Base-by-base conservation (phyloP, 2,113 vertebrate genomes). In the Eulemur rufifrons region DNA sequence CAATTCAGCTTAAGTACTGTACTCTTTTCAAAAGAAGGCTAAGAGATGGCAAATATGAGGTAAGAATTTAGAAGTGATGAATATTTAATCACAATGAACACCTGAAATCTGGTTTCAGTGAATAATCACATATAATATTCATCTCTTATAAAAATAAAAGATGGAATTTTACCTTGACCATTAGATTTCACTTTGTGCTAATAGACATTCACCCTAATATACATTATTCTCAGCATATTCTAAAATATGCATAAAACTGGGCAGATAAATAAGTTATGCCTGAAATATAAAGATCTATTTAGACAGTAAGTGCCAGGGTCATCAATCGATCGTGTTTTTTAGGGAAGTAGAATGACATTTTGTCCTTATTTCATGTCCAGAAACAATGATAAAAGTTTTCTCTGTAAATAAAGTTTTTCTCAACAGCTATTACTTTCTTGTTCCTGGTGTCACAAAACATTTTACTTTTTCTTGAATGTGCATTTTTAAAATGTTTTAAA, bases 1-100 rank as follows among this genome's bases (percentile, higher is more conserved):
- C 89, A 95, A 92, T 95, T 97, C 93, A 83, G 25, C 14, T 0
- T 91, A 94, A 96, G 11, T 95, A 39, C 52, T 89, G 6, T 59
- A 87, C 47, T 96, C 34, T 91, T 96, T 97, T 83, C 56, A 80
- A 93, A 88, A 85, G 18, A 23, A 94, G 37, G 2, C 74, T 52
- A 86, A 92, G 10, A 96, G n/a, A 94, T 54, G 34, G 25, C 37
- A 86, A 89, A 88, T 91, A 32, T 73, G 37, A 84, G 20, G 25
- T 83, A 82, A 94, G 18, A 95, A 69, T 76, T 76, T 86, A 92
- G 61, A 15, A 61, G 17, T 69, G 66, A 76, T 96, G 56, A 96
- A 94, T 96, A 94, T 76, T 94, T 94, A 86, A 81, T 91, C 78
- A 66, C 23, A 69, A 34, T 12, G 21, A 92, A 90, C 27, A 91